These are phyloP conservation scores for Scelioninae gen. 1 DNA, from an alignment of 2,888 invertebrate genomes.

Conservation along the genomic window DNA sequence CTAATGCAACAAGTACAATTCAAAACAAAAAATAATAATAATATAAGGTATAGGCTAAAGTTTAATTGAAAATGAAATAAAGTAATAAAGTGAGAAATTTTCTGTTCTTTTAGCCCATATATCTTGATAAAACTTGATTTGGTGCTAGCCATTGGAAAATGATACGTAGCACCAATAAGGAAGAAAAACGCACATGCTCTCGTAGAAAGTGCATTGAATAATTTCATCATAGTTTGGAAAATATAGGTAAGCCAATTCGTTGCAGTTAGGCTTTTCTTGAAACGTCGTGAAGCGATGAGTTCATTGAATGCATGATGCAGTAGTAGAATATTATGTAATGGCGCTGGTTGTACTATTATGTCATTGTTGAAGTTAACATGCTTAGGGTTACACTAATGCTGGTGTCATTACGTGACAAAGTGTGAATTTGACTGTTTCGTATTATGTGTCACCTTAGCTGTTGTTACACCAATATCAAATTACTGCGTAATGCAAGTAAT, in stretches of 20 bases:
- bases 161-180: constrained; percentile 35
- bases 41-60: neutral
- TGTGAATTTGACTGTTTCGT: constrained; percentile 51
- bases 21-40: neutral
- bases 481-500: constrained; percentile 42
- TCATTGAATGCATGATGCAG: constrained; percentile 48
- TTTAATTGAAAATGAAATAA: constrained; percentile 15
- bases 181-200: constrained; percentile 52
- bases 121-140: constrained; percentile 39
- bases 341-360: constrained; percentile 53
- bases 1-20: neutral
- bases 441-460: constrained; percentile 48
- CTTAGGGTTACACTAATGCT: constrained; percentile 57
- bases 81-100: constrained; percentile 7
- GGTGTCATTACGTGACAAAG: constrained; percentile 60
- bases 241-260: constrained; percentile 28
- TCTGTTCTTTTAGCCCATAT: constrained; percentile 12
- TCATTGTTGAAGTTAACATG: constrained; percentile 58
- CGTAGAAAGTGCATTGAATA: constrained; percentile 58
- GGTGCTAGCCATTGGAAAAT: constrained; percentile 43
- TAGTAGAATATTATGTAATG: constrained; percentile 46
- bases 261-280: constrained; percentile 33
- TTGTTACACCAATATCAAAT: constrained; percentile 50
- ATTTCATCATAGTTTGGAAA: constrained; percentile 52
- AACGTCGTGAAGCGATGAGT: constrained; percentile 44